Conservation (phyloP, 2,797 vertebrate genomes). For the Bufotes viridis region DNA sequence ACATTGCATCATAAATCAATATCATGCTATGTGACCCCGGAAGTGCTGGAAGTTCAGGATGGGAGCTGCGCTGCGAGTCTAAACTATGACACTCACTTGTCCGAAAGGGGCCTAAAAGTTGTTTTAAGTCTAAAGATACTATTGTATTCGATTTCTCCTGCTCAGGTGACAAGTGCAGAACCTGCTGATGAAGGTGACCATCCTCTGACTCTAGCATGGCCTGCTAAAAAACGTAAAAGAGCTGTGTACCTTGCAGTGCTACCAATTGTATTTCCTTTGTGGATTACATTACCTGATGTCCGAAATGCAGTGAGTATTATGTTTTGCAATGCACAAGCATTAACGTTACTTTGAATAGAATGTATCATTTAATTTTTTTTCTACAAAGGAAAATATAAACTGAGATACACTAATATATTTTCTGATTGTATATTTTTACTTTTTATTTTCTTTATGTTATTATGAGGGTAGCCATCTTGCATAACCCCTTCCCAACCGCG, state of each 20-base stretch:
- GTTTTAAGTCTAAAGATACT: neutral
- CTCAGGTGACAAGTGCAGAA: slow-evolving; percentile 76
- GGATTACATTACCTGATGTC: slow-evolving; percentile 91
- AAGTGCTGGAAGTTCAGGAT: too few species aligned
- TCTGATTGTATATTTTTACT: too few species aligned
- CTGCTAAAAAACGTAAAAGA: slow-evolving; percentile 82
- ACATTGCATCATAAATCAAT: too few species aligned
- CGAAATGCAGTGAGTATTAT: slow-evolving; percentile 84
- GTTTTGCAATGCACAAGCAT: neutral
- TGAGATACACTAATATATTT: too few species aligned
- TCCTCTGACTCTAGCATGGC: slow-evolving; percentile 91
- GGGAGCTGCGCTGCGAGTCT: too few species aligned
- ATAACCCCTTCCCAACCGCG: too few species aligned
- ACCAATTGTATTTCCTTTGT: slow-evolving; percentile 91
- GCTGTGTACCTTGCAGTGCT: slow-evolving; percentile 87
- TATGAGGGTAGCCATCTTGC: too few species aligned
- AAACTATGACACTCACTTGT: too few species aligned
- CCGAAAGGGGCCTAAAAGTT: neutral
- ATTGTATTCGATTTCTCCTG: neutral
- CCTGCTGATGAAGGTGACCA: slow-evolving; percentile 81
- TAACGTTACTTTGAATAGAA: neutral
- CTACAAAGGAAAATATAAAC: too few species aligned
- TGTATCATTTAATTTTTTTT: too few species aligned
- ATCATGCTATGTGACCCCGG: too few species aligned
- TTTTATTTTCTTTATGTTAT: too few species aligned